Base-by-base conservation (phyloP, 1,140 invertebrate species). In the Drosophila sechellia region DNA sequence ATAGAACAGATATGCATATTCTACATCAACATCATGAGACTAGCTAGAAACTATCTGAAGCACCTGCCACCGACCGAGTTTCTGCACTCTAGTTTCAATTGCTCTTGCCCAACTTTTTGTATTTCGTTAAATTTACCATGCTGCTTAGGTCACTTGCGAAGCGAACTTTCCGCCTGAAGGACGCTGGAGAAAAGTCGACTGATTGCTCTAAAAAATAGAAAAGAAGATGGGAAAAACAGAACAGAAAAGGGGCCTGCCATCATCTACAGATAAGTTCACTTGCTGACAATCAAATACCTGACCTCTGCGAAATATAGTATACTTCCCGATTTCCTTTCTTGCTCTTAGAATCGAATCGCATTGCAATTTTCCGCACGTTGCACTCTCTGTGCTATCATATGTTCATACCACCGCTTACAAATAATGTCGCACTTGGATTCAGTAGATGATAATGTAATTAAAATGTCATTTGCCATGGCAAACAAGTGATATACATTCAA, bases 401-500 rank as follows among this genome's bases (percentile, higher is more conserved):
- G 27, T 34, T 12, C 57, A 49, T 66, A 3, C 59, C 40, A 12
- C 17, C 15, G 53, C 52, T 69, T 52, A 53, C 46, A 40, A 52
- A 74, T 45, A 63, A 48, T 57, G 50, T 66, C 71, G 54, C 63
- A 57, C 34, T 37, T 75, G 60, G 60, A 48, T 53, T 40, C 65
- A 17, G 35, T n/a, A 43, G 12, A 22, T 35, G 48, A 40, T 66
- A 84, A 84, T 84, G 42, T 59, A 79, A 84, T 84, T 84, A 63
- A 66, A 84, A 72, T 75, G 49, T 49, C 61, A 72, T 72, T 66
- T 68, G 42, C 57, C 56, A 60, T 40, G 25, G 60, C 74, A 78
- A 78, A 75, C 56, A 70, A 57, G 39, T 57, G 57, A 50, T 60
- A 76, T 54, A 57, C 59, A 78, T 74, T 78, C 63, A 83, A 75